Conservation (phyloP, 2,113 vertebrate genomes). For the Sisor rabdophorus region DNA sequence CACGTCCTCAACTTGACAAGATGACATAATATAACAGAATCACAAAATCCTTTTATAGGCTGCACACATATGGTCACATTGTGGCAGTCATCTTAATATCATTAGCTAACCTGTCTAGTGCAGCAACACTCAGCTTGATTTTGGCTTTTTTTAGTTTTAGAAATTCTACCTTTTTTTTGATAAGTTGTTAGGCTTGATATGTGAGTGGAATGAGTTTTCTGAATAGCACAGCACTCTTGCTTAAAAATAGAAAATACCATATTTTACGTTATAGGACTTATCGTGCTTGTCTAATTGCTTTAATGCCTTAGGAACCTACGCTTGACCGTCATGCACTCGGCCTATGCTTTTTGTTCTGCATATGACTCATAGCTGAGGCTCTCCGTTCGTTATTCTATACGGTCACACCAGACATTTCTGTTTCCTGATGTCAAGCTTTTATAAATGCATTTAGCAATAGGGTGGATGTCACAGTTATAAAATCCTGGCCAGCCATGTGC, state of each 20-base stretch:
- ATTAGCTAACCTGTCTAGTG: slow-evolving; percentile 1
- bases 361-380: neutral
- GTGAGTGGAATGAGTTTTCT: neutral
- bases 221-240: neutral
- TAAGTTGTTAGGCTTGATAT: slow-evolving; percentile 2
- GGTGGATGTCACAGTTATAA: neutral
- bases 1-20: neutral
- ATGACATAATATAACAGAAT: neutral
- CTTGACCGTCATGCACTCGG: neutral
- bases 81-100: slow-evolving; percentile 9
- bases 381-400: neutral
- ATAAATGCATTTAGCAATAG: neutral
- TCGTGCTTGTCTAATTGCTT: neutral
- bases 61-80: neutral
- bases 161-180: neutral
- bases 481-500: neutral
- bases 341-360: neutral
- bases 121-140: neutral
- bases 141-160: slow-evolving; percentile 15
- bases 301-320: neutral
- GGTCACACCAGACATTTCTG: neutral
- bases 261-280: neutral
- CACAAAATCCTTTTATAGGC: neutral
- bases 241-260: neutral
- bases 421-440: neutral